Evolutionary conservation across 2,797 vertebrate genomes (phyloP).

Genomic region (Rachycentron canadum): DNA sequence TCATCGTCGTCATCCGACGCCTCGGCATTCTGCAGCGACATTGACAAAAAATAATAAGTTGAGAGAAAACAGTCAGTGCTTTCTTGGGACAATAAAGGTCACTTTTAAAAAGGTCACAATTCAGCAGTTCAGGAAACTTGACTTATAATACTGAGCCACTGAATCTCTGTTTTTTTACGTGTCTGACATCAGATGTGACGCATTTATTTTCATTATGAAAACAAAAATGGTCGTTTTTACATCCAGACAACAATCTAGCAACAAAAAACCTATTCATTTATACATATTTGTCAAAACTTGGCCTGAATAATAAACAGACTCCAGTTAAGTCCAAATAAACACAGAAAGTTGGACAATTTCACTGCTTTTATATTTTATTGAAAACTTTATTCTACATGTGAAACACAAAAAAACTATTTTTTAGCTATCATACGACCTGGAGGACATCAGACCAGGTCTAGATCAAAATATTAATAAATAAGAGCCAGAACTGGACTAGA

Average conservation of each 20-base stretch:
- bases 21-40: conserved; percentile 68
- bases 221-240: too few species aligned
- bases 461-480: too few species aligned
- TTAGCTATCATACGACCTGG: too few species aligned
- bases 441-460: not conserved
- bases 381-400: not conserved
- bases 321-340: not conserved
- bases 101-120: too few species aligned
- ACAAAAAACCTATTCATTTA: too few species aligned
- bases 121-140: not conserved
- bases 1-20: conserved; percentile 85
- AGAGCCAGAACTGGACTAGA: not conserved
- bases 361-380: not conserved
- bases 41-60: not conserved
- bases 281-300: not conserved
- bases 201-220: not conserved
- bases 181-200: not conserved
- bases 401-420: too few species aligned
- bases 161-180: not conserved
- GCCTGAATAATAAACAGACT: not conserved
- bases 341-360: not conserved
- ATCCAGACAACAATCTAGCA: not conserved
- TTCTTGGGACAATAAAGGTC: not conserved
- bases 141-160: not conserved
- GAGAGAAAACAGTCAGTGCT: not conserved